Evolutionary conservation across 2,113 vertebrate species (phyloP).

Genomic region (Noturus placidus): DNA sequence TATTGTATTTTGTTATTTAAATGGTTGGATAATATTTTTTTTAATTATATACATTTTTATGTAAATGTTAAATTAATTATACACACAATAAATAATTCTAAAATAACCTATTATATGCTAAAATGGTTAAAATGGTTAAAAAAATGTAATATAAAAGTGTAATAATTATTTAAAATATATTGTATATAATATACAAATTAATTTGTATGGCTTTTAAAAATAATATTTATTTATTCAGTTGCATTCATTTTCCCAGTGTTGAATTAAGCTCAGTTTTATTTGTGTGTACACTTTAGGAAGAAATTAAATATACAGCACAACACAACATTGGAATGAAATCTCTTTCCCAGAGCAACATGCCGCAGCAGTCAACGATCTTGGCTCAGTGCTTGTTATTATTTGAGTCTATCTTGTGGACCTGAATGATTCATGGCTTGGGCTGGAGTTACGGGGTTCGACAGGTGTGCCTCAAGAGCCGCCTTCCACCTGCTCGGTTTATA

Average conservation of each 20-base stretch:
- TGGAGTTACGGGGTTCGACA: conserved; percentile 68
- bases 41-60: neutral
- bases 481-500: conserved; percentile 78
- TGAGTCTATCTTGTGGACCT: conserved; percentile 35
- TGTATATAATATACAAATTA: no score
- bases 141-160: neutral
- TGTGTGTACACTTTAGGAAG: neutral
- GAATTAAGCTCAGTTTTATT: neutral
- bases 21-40: neutral
- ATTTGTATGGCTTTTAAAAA: neutral
- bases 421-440: conserved; percentile 45
- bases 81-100: neutral
- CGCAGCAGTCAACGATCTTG: neutral
- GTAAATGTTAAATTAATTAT: neutral
- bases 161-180: neutral
- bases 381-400: conserved; percentile 26
- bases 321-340: neutral
- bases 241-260: no score
- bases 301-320: neutral
- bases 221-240: neutral
- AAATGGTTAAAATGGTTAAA: neutral
- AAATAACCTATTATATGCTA: neutral
- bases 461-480: conserved; percentile 67
- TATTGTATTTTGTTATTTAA: neutral
- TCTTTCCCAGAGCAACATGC: neutral